Evolutionary conservation across 2,888 invertebrate species (phyloP).

Genomic region (Cataglyphis altisquamis): DNA sequence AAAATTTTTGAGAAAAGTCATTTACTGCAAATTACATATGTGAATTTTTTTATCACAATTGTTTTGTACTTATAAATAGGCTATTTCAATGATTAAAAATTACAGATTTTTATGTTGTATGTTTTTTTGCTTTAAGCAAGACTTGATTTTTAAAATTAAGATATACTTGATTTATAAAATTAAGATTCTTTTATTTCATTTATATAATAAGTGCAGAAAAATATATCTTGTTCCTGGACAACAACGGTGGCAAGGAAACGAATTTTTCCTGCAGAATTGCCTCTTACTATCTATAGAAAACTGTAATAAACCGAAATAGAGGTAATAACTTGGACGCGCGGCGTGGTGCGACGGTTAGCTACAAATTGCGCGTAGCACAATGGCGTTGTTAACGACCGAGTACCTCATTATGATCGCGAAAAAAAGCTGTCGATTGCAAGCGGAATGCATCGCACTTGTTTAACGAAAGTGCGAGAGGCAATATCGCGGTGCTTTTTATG

Average conservation of each 20-base stretch:
- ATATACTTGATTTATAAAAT: constrained; percentile 4
- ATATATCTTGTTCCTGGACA: constrained; percentile 27
- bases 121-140: constrained; percentile 2
- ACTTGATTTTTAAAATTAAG: constrained; percentile 12
- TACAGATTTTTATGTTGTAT: background rate
- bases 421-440: constrained; percentile 68
- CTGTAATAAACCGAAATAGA: constrained; percentile 66
- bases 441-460: constrained; percentile 65
- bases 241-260: constrained; percentile 7
- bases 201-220: constrained; percentile 6
- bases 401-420: constrained; percentile 69
- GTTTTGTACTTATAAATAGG: too few species aligned
- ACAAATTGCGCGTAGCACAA: constrained; percentile 72
- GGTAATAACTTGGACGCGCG: constrained; percentile 69
- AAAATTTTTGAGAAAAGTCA: background rate
- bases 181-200: constrained; percentile 20
- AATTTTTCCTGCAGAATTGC: constrained; percentile 28
- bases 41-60: background rate
- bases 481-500: constrained; percentile 53
- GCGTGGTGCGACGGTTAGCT: constrained; percentile 54
- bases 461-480: constrained; percentile 57
- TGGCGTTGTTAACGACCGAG: constrained; percentile 68
- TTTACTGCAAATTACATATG: constrained; percentile 4
- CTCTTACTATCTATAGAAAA: constrained; percentile 42
- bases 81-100: background rate